phyloP scores from a whole-genome alignment of 2,797 vertebrate species.

The Agapornis canus region DNA sequence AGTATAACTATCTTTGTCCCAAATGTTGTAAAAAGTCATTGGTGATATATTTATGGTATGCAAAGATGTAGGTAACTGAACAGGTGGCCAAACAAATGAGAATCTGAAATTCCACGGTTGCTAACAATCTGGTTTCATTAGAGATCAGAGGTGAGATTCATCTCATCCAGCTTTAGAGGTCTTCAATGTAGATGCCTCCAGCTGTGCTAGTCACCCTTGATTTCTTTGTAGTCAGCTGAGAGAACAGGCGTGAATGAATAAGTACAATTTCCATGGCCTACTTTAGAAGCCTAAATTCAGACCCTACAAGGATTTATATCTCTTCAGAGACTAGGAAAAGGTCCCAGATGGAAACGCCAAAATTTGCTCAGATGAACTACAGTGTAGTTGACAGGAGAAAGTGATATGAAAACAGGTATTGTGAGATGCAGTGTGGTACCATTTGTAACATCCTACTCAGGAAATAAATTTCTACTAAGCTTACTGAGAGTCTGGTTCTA shows the following conservation, averaged over 20 bases:
- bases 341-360: background rate
- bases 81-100: background rate
- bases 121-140: background rate
- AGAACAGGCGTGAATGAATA: background rate
- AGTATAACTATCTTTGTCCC: background rate
- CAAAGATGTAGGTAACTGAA: background rate
- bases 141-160: background rate
- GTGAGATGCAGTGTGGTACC: background rate
- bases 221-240: constrained; percentile 18
- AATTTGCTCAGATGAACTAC: background rate
- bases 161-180: background rate
- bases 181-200: background rate
- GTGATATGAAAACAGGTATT: background rate
- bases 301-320: background rate
- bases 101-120: background rate
- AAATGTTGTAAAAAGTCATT: background rate
- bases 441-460: background rate
- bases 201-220: background rate
- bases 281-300: constrained; percentile 41
- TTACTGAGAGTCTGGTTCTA: background rate
- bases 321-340: background rate
- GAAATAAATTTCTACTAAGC: background rate
- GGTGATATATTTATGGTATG: background rate
- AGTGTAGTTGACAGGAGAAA: background rate
- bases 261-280: constrained; percentile 33